Evolutionary conservation across 2,113 vertebrate species (phyloP).

Genomic region (Motacilla alba): DNA sequence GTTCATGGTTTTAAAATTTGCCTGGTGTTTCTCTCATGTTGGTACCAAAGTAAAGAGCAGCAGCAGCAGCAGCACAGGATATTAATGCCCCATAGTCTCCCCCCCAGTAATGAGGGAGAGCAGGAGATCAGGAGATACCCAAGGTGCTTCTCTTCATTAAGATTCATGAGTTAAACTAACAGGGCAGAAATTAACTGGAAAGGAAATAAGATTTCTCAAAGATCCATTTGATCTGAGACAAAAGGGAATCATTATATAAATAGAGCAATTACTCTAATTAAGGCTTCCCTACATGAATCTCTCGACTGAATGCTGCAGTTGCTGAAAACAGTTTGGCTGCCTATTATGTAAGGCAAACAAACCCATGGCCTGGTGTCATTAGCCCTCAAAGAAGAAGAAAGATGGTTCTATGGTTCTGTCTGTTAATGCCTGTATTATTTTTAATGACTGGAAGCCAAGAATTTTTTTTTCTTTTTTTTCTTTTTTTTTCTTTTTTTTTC

Average conservation of each 20-base stretch:
- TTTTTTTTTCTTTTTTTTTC: neutral
- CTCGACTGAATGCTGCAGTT: conserved; percentile 13
- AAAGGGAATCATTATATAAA: conserved; percentile 64
- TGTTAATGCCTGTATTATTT: neutral
- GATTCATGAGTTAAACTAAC: conserved; percentile 49
- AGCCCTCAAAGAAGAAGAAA: conserved; percentile 41
- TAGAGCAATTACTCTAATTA: conserved; percentile 71
- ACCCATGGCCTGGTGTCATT: neutral
- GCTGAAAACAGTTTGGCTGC: conserved; percentile 15
- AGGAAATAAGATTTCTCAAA: conserved; percentile 59
- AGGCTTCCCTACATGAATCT: conserved; percentile 46
- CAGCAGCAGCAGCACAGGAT: neutral
- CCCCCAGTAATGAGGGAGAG: neutral
- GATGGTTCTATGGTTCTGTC: neutral
- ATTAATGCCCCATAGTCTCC: neutral
- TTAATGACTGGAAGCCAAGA: neutral
- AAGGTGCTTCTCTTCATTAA: neutral
- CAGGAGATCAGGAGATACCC: neutral
- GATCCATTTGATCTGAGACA: conserved; percentile 56
- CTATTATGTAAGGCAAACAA: conserved; percentile 55
- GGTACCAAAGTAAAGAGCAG: neutral
- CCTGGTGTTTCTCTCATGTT: neutral
- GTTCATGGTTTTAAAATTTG: neutral
- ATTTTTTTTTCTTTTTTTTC: too few relatives aligned
- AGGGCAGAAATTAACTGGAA: conserved; percentile 40